Conservation (phyloP, 2,113 vertebrate species). For the Eulemur rufifrons region DNA sequence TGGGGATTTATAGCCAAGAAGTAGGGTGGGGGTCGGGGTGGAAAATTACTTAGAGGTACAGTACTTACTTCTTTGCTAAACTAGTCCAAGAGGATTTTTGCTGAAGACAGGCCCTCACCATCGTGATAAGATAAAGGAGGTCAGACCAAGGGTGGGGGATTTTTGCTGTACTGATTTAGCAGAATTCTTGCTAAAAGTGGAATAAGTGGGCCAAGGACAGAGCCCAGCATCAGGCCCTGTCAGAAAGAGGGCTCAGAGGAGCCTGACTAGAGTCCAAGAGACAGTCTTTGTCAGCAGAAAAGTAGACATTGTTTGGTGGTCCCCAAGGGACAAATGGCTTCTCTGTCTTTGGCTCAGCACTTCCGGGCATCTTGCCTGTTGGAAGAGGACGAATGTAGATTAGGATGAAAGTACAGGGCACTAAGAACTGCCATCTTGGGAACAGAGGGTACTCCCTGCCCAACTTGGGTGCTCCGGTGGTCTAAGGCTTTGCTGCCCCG, state of each 20-base stretch:
- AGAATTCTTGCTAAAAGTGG: not conserved
- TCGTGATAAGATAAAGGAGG: not conserved
- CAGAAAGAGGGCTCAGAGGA: not conserved
- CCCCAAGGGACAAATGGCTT: not conserved
- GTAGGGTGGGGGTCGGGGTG: not conserved
- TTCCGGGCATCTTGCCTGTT: not conserved
- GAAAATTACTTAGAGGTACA: not conserved
- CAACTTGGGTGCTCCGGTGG: too few species aligned
- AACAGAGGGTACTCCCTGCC: not conserved
- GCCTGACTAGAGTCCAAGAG: not conserved
- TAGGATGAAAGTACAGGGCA: not conserved
- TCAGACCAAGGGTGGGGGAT: not conserved
- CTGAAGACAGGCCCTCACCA: too few species aligned
- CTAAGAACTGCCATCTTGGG: not conserved
- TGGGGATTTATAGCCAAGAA: not conserved
- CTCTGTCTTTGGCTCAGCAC: not conserved
- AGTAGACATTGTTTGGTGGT: not conserved
- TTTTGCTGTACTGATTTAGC: not conserved
- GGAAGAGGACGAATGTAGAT: fast-evolving
- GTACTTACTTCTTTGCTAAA: not conserved
- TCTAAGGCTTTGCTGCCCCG: not conserved
- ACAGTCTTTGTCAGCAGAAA: not conserved
- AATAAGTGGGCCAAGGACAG: not conserved
- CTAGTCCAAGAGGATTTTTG: not conserved
- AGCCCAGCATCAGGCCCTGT: not conserved